phyloP scores from a whole-genome alignment of 2,888 invertebrate genomes.

The Xylophagus ater region DNA sequence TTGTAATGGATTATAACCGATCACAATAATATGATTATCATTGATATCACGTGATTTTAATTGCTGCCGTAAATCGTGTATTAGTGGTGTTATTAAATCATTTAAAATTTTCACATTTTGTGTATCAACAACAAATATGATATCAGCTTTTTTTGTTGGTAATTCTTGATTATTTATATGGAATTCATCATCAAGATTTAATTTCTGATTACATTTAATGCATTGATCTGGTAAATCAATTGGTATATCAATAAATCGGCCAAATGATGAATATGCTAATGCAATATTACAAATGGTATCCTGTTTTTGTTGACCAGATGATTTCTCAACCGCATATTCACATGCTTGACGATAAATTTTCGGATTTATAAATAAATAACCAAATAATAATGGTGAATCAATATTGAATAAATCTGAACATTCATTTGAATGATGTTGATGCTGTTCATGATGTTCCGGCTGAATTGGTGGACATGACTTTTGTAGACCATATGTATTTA shows the following conservation, averaged over 20 bases:
- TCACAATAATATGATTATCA: slow-evolving; percentile 47
- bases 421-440: slow-evolving; percentile 31
- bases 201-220: slow-evolving; percentile 40
- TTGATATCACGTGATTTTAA: slow-evolving; percentile 35
- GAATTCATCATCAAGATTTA: slow-evolving; percentile 50
- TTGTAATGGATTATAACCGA: slow-evolving; percentile 46
- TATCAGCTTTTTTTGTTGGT: slow-evolving; percentile 69
- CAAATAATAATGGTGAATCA: slow-evolving; percentile 43
- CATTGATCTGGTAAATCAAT: slow-evolving; percentile 55
- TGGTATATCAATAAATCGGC: slow-evolving; percentile 47
- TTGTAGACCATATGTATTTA: slow-evolving; percentile 61
- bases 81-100: slow-evolving; percentile 26
- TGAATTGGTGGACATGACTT: slow-evolving; percentile 43
- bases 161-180: slow-evolving; percentile 50
- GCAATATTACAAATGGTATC: slow-evolving; percentile 56
- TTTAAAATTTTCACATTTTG: slow-evolving; percentile 33
- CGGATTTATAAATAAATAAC: slow-evolving; percentile 43
- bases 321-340: slow-evolving; percentile 48
- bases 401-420: slow-evolving; percentile 64
- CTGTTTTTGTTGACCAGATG: slow-evolving; percentile 41
- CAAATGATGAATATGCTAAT: slow-evolving; percentile 55
- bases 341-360: slow-evolving; percentile 59
- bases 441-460: slow-evolving; percentile 36
- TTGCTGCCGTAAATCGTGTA: slow-evolving; percentile 29
- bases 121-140: slow-evolving; percentile 64